Percentiles rank a stretch among this genome's conserved stretches.
These are phyloP conservation scores for Oxygymnocypris stewartii DNA, from an alignment of 2,113 vertebrate species.

Conservation along the genomic window DNA sequence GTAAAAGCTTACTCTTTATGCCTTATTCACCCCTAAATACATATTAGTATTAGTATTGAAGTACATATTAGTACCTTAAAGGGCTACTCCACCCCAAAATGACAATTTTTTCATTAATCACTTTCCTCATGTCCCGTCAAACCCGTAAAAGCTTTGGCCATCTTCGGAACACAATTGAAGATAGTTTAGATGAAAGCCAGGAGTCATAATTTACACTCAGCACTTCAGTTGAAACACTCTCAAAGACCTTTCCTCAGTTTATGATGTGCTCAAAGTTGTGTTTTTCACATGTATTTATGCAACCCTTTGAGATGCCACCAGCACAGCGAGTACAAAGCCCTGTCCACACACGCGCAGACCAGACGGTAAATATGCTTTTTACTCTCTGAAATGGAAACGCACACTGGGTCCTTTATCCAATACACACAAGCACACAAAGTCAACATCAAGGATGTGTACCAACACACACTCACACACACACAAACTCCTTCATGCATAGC, in stretches of 20 bases:
- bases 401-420: constrained; percentile 13
- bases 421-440: constrained; percentile 7
- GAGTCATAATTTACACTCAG: background rate
- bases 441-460: constrained; percentile 17
- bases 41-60: too few relatives aligned
- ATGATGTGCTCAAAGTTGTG: background rate
- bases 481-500: background rate
- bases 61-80: too few relatives aligned
- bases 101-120: too few relatives aligned
- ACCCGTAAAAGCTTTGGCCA: too few relatives aligned
- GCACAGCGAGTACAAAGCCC: background rate
- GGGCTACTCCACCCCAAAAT: too few relatives aligned
- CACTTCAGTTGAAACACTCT: background rate
- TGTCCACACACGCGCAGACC: constrained; percentile 10
- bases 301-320: background rate
- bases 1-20: background rate
- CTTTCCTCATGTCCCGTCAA: too few relatives aligned
- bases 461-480: constrained; percentile 23
- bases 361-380: constrained; percentile 23
- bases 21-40: too few relatives aligned
- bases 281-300: constrained; percentile 5
- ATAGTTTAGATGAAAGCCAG: too few relatives aligned
- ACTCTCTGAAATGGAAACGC: constrained; percentile 9
- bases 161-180: too few relatives aligned
- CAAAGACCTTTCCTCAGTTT: background rate